Conservation (phyloP, 2,113 vertebrate genomes). For the Phaethon lepturus region DNA sequence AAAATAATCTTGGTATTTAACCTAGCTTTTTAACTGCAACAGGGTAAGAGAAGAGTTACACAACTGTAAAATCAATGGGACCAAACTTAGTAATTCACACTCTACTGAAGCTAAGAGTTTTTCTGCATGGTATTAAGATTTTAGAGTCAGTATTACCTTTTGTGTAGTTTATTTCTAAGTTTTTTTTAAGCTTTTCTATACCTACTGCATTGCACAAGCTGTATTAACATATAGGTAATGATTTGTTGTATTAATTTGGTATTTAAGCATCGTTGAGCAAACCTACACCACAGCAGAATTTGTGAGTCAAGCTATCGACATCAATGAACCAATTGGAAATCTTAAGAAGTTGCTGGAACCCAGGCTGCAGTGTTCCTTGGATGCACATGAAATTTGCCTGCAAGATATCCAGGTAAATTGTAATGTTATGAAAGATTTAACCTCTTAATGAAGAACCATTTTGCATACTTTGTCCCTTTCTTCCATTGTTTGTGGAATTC, state of each 20-base stretch:
- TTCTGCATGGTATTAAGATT: neutral
- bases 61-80: neutral
- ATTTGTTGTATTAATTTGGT: neutral
- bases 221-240: neutral
- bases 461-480: neutral
- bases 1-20: neutral
- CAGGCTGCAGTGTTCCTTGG: conserved; percentile 91
- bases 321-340: conserved; percentile 96
- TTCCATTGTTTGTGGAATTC: neutral
- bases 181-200: neutral
- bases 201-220: neutral
- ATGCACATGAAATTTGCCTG: conserved; percentile 94
- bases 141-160: neutral
- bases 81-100: neutral
- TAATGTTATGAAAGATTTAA: neutral
- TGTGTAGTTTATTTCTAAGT: neutral
- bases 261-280: conserved; percentile 90
- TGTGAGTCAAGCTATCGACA: conserved; percentile 97
- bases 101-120: neutral
- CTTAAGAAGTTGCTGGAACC: conserved; percentile 96
- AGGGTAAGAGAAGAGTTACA: neutral
- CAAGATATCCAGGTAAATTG: conserved; percentile 94
- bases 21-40: neutral
- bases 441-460: neutral
- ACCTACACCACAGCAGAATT: conserved; percentile 92